phyloP scores from a whole-genome alignment of 1,140 invertebrate species.

The Colletes gigas region DNA sequence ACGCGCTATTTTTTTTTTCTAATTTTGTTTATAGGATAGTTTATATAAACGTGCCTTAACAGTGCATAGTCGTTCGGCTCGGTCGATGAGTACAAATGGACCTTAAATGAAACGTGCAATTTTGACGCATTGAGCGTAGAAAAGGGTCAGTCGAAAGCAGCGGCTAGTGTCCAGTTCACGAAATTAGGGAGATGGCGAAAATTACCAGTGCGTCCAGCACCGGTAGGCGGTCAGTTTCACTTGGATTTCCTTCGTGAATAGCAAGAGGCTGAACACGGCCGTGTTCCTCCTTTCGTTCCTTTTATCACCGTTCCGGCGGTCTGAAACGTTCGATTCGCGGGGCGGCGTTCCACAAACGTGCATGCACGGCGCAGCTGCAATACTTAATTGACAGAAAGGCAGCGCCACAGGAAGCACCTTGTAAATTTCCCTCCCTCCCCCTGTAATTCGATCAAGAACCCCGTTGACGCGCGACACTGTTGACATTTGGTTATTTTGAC shows the following conservation, averaged over 20 bases:
- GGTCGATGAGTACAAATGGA: too few relatives aligned
- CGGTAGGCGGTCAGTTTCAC: constrained; percentile 58
- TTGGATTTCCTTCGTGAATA: constrained; percentile 21
- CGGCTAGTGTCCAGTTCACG: constrained; percentile 14
- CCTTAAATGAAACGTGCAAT: background rate
- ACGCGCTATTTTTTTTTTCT: too few relatives aligned
- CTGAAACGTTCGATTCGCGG: background rate
- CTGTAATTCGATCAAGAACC: constrained; percentile 78
- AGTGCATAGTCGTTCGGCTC: too few relatives aligned
- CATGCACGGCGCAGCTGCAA: constrained; percentile 55
- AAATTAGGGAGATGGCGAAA: constrained; percentile 68
- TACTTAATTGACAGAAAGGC: constrained; percentile 67
- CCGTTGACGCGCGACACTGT: constrained; percentile 73
- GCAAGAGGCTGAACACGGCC: background rate
- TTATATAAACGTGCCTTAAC: too few relatives aligned
- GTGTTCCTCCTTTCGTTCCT: background rate
- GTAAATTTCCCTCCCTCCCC: constrained; percentile 35
- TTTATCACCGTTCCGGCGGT: constrained; percentile 4
- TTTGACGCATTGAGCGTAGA: background rate
- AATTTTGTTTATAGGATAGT: too few relatives aligned
- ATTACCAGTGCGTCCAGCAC: constrained; percentile 62
- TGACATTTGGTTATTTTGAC: constrained; percentile 78
- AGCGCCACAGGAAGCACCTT: constrained; percentile 62
- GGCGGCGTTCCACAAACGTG: background rate
- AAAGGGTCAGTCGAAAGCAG: background rate